phyloP scores from a whole-genome alignment of 2,113 vertebrate species.

The Corapipo altera region DNA sequence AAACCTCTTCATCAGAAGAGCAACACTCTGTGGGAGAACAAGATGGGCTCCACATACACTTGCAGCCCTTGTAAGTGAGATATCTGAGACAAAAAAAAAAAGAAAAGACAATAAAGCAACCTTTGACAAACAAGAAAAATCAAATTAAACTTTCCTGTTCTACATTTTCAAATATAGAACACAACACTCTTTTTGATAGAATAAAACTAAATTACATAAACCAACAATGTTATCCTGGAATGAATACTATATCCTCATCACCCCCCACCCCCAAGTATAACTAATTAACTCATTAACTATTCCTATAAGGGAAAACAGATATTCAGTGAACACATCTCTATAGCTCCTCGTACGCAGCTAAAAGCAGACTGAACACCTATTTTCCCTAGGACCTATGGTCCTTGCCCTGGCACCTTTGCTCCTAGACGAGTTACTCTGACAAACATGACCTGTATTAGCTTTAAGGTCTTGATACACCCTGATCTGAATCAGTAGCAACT shows the following conservation, averaged over 20 bases:
- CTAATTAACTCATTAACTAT: not conserved
- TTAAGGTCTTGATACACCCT: not conserved
- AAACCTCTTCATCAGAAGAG: slow-evolving; percentile 65
- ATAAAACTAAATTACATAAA: not conserved
- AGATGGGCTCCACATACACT: not conserved
- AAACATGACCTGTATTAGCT: not conserved
- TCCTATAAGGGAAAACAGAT: not conserved
- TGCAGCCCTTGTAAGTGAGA: not conserved
- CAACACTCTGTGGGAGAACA: slow-evolving; percentile 18
- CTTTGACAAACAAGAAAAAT: not conserved
- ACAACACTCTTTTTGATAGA: not conserved
- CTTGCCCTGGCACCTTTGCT: not conserved
- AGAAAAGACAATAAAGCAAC: not conserved
- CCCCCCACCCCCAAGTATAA: not conserved
- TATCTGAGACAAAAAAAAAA: not conserved
- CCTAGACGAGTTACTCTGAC: not conserved
- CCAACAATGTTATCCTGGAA: not conserved
- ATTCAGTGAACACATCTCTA: not conserved
- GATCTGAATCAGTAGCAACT: not conserved
- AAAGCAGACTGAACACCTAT: not conserved
- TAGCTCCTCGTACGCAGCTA: not conserved
- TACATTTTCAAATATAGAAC: not conserved
- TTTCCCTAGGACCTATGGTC: not conserved
- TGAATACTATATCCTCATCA: not conserved
- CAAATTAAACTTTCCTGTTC: not conserved